Conservation (phyloP, 2,888 invertebrate species). For the Aromia moschata region DNA sequence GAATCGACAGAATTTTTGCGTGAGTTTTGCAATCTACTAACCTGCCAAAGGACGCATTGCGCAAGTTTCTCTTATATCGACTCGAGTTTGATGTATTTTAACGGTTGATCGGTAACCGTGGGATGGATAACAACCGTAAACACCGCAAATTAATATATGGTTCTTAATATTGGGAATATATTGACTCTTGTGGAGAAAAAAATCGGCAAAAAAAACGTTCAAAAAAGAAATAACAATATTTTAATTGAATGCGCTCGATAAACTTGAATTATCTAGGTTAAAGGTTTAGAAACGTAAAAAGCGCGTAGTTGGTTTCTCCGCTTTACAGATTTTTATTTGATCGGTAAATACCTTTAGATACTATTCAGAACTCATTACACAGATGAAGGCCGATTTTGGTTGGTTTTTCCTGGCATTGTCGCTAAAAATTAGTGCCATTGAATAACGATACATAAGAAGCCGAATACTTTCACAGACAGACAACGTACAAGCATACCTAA, state of each 20-base stretch:
- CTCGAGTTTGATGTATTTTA: slow-evolving; percentile 28
- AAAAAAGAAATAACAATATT: neutral
- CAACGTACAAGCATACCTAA: no score
- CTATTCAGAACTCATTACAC: neutral
- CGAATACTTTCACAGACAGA: neutral
- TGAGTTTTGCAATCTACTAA: slow-evolving; percentile 6
- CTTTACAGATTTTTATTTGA: neutral
- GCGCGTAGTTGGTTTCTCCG: neutral
- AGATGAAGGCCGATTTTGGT: neutral
- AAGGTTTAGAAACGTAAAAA: neutral
- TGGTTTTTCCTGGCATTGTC: neutral
- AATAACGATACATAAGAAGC: neutral
- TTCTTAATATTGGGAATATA: slow-evolving; percentile 15
- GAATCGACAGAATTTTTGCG: slow-evolving; percentile 1
- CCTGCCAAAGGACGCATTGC: slow-evolving; percentile 19
- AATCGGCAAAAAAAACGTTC: neutral
- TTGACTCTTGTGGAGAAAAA: slow-evolving; percentile 5
- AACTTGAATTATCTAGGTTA: slow-evolving; percentile 2
- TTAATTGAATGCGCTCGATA: neutral
- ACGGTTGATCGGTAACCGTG: slow-evolving; percentile 38
- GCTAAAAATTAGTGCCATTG: neutral
- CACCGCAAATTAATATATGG: slow-evolving; percentile 12
- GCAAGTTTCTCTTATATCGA: slow-evolving; percentile 24
- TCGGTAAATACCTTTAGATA: neutral
- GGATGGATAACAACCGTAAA: slow-evolving; percentile 24